Evolutionary conservation across 2,113 vertebrate genomes (phyloP).

Genomic region (Orientallactaga bullata): DNA sequence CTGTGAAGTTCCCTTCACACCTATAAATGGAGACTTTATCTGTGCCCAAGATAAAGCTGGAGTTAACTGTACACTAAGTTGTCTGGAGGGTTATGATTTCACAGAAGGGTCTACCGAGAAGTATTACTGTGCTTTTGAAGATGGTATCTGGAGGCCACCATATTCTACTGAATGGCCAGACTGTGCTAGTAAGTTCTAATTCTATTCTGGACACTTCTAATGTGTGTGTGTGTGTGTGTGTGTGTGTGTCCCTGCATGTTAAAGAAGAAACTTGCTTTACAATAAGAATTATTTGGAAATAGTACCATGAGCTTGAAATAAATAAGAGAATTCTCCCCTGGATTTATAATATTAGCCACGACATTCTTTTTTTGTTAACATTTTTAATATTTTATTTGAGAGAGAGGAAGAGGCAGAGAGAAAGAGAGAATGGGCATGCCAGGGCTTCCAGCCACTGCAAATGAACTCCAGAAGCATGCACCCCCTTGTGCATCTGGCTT

Average conservation of each 20-base stretch:
- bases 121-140: constrained; percentile 93
- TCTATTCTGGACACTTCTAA: not conserved
- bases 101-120: constrained; percentile 93
- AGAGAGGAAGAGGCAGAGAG: too few species aligned
- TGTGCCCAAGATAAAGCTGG: constrained; percentile 91
- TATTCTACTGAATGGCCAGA: constrained; percentile 92
- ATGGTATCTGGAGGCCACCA: constrained; percentile 94
- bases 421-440: too few species aligned
- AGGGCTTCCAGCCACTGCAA: too few species aligned
- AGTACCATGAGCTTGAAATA: not conserved
- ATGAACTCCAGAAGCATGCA: too few species aligned
- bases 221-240: not conserved
- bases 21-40: constrained; percentile 93
- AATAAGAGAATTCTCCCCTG: not conserved
- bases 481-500: too few species aligned
- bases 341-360: not conserved
- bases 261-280: not conserved
- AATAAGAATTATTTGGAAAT: not conserved
- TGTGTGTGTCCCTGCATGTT: not conserved
- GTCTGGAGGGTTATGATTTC: constrained; percentile 94
- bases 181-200: constrained; percentile 93
- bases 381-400: too few species aligned
- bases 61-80: constrained; percentile 94
- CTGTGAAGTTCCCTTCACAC: constrained; percentile 94
- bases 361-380: too few species aligned